phyloP scores from a whole-genome alignment of 2,797 vertebrate species.

The Sebastes miniatus region DNA sequence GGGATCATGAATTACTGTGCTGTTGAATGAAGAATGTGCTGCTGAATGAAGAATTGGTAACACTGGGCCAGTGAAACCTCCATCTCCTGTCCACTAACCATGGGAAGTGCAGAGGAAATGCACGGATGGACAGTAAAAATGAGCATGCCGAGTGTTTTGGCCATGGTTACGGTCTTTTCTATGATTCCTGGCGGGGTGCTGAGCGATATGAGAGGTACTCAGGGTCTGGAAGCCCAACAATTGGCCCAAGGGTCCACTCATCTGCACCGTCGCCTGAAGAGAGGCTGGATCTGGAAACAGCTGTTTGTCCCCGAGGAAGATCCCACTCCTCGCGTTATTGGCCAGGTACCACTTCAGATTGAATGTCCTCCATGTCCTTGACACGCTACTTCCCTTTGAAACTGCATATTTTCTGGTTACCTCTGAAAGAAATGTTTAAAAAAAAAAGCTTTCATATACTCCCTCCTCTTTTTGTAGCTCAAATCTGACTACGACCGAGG shows the following conservation, averaged over 20 bases:
- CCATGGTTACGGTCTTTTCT: slow-evolving; percentile 60
- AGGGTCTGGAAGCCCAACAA: slow-evolving; percentile 56
- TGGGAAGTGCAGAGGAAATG: slow-evolving; percentile 52
- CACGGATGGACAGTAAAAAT: slow-evolving; percentile 68
- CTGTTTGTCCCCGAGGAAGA: slow-evolving; percentile 90
- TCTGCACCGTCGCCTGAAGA: slow-evolving; percentile 78
- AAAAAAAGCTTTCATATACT: not conserved
- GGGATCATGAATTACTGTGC: slow-evolving; percentile 49
- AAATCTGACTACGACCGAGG: slow-evolving; percentile 87
- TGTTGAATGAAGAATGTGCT: slow-evolving; percentile 39
- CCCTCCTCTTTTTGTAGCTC: slow-evolving; percentile 74
- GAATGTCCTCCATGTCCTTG: slow-evolving; percentile 70
- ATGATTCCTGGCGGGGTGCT: slow-evolving; percentile 66
- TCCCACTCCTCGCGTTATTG: slow-evolving; percentile 79
- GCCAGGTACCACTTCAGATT: slow-evolving; percentile 85
- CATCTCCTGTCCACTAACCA: slow-evolving; percentile 38
- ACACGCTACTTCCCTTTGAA: slow-evolving; percentile 39
- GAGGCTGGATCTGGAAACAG: slow-evolving; percentile 89
- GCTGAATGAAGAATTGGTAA: slow-evolving; percentile 31
- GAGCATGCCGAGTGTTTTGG: slow-evolving; percentile 70
- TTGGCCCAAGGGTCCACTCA: slow-evolving; percentile 53
- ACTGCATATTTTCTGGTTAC: slow-evolving; percentile 22
- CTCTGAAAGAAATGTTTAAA: not conserved
- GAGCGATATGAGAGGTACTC: slow-evolving; percentile 60
- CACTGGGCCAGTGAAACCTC: slow-evolving; percentile 30